phyloP scores from a whole-genome alignment of 2,888 invertebrate genomes.

The Sarcophaga carnaria region DNA sequence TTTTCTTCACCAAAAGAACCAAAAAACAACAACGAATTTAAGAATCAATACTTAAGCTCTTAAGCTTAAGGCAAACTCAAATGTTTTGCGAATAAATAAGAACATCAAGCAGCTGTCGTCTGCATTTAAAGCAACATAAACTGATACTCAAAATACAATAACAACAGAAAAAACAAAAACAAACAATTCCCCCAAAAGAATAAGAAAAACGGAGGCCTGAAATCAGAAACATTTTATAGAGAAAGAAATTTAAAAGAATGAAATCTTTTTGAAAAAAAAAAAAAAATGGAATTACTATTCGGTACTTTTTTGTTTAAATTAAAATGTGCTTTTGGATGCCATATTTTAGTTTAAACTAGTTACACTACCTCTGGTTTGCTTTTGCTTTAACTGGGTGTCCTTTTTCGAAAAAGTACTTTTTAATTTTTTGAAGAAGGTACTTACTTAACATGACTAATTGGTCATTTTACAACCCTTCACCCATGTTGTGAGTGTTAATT shows the following conservation, averaged over 20 bases:
- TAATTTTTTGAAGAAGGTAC: too few species aligned
- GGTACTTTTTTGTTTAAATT: too few species aligned
- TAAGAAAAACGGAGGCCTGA: neutral
- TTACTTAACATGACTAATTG: too few species aligned
- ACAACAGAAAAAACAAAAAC: neutral
- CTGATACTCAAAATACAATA: neutral
- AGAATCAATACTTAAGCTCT: slow-evolving; percentile 25
- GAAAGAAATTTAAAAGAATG: slow-evolving; percentile 2
- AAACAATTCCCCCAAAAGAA: slow-evolving; percentile 14
- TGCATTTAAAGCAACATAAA: slow-evolving; percentile 43
- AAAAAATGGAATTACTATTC: too few species aligned
- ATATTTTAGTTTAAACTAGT: too few species aligned
- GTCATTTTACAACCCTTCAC: too few species aligned
- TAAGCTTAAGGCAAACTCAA: neutral
- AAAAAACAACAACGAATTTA: slow-evolving; percentile 12
- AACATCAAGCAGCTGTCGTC: slow-evolving; percentile 59
- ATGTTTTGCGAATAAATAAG: slow-evolving; percentile 36
- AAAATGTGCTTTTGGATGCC: too few species aligned
- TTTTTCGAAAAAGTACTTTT: too few species aligned
- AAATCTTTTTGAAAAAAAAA: neutral
- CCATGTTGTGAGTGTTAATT: too few species aligned
- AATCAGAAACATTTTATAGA: slow-evolving; percentile 15
- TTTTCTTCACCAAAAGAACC: too few species aligned
- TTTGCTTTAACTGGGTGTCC: too few species aligned
- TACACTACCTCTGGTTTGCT: too few species aligned